Conservation (phyloP, 2,888 invertebrate species). For the Entomobrya multifasciata region DNA sequence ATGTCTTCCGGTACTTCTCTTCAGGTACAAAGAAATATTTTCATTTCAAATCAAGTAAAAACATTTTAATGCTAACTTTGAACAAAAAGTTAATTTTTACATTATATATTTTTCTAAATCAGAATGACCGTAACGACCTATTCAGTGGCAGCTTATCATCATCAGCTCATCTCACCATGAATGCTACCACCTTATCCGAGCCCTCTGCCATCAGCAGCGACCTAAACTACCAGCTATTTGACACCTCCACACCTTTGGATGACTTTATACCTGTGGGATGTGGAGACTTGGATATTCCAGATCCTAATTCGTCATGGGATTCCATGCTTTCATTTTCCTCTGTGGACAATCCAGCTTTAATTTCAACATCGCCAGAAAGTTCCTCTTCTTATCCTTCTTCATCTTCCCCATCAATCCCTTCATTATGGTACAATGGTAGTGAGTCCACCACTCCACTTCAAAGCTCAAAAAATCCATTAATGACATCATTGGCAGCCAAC, state of each 20-base stretch:
- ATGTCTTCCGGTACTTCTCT: not conserved
- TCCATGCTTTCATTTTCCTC: conserved; percentile 12
- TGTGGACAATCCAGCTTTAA: conserved; percentile 25
- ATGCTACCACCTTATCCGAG: conserved; percentile 2
- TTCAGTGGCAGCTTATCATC: conserved; percentile 9
- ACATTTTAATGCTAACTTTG: too few relatives aligned
- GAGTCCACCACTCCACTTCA: not conserved
- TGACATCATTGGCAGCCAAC: not conserved
- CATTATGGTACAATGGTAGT: conserved; percentile 1
- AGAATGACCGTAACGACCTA: conserved; percentile 36
- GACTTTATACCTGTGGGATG: conserved; percentile 41
- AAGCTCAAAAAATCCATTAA: conserved; percentile 41
- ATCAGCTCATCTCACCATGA: conserved; percentile 16
- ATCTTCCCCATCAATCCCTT: not conserved
- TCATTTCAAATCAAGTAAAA: not conserved
- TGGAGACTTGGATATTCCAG: conserved; percentile 51
- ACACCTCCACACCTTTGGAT: conserved; percentile 6
- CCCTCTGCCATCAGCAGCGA: conserved; percentile 18
- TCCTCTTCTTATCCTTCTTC: not conserved
- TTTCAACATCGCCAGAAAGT: conserved; percentile 28
- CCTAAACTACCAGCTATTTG: conserved; percentile 29
- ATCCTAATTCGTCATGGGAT: conserved; percentile 39
- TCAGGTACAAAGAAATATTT: conserved; percentile 21
- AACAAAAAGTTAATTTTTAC: not conserved
- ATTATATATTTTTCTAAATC: not conserved